Base-by-base conservation (phyloP, 92 coral and sea anemone species). In the Palythoa grandiflora region DNA sequence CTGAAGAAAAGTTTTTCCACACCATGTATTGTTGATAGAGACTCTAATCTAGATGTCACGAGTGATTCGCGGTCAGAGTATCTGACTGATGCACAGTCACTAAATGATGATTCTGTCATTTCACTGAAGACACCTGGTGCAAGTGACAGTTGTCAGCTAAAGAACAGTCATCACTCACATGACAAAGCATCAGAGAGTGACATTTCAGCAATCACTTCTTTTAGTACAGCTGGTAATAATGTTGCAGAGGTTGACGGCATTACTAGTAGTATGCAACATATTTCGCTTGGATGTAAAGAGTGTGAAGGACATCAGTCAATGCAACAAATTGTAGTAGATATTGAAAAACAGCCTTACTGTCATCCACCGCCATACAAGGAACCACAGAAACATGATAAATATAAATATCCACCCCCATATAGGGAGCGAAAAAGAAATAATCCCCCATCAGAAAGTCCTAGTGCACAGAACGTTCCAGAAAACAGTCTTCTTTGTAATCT, bases 321-420 rank as follows among this genome's bases (percentile, higher is more conserved):
- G n/a, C 75, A 81, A 38, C 60, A 81, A 28, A 16, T 81, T 47
- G 60, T 36, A 20, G 75, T 81, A 52, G 86, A 81, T 68, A 66
- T 81, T 66, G 86, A 66, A 21, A 65, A 88, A 48, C 83, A 89
- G 16, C 84, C 87, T 17, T 95, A 95, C 74, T 94, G 98, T 19
- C 96, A 91, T 55, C 98, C 98, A 35, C 95, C 95, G 2, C 96
- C 98, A 9, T 90, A 92, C 61, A 78, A 89, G 61, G 84, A 90
- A 85, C 94, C 44, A 78, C 87, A 61, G 87, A 88, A 68, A 80
- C 74, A 92, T 72, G 95, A 95, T 55, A 91, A 83, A 40, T 97
- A 97, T 85, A 91, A 93, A 12, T 95, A 94, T 83, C 99, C 98
- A 2, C 99, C 99, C 1, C 99, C 98, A 1, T 97, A 97, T 79